phyloP scores from a whole-genome alignment of 2,113 vertebrate species.

The Hypocryptadius cinnamomeus region DNA sequence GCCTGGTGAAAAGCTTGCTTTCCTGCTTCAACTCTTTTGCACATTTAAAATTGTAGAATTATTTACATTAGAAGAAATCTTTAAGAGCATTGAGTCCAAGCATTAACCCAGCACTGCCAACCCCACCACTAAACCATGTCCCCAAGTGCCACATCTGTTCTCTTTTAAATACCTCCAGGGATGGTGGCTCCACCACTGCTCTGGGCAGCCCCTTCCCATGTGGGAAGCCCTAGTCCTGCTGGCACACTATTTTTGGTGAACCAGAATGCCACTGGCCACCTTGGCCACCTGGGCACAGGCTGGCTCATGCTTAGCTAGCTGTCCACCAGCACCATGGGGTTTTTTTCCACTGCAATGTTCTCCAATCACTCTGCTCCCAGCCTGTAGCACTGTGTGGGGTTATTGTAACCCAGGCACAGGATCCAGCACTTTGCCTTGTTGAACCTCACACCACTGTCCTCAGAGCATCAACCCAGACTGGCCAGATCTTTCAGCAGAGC shows the following conservation, averaged over 20 bases:
- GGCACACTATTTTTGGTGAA: not conserved
- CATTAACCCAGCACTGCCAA: not conserved
- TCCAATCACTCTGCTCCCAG: not conserved
- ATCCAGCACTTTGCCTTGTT: not conserved
- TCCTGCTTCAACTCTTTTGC: not conserved
- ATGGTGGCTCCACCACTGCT: too few relatives aligned
- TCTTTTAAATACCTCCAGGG: not conserved
- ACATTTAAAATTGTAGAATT: not conserved
- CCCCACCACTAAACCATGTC: not conserved
- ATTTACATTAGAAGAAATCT: not conserved
- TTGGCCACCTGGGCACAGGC: not conserved
- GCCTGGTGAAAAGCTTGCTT: not conserved
- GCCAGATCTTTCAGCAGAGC: not conserved
- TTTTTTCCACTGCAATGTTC: not conserved
- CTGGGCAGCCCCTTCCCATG: not conserved
- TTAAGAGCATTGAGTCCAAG: not conserved
- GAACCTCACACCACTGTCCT: not conserved
- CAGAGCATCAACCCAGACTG: not conserved
- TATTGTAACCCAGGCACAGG: accelerated
- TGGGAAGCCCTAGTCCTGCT: not conserved
- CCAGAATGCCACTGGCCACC: not conserved
- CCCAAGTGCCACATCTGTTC: not conserved
- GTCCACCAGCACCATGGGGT: not conserved
- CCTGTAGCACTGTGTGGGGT: not conserved
- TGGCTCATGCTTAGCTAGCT: not conserved